Evolutionary conservation across 2,797 vertebrate species (phyloP), one percentile per base, ranked within the genome.

Genomic region (Masticophis lateralis): DNA sequence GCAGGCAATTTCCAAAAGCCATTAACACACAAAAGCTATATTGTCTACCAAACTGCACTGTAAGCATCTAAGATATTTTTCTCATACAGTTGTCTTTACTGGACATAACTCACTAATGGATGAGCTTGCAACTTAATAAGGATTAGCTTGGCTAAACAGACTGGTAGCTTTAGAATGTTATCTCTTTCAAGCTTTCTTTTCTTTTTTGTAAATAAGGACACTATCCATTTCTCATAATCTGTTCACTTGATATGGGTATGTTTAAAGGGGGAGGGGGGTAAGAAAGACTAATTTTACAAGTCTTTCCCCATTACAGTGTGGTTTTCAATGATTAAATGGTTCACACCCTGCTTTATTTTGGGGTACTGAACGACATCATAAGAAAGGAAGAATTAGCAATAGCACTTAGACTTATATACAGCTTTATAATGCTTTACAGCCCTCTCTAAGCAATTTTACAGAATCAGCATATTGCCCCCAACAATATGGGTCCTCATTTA

Each of bases 21-120:
- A 93, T 88, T 83, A 91, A 88, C 90, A 61, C 86, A 91, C 90
- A 93, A 93, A 91, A 93, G 92, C 66, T 61, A 91, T 79, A 93
- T 91, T 93, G 90, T 93, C 90, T 93, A 55, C 87, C 61, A 88
- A 93, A 91, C 66, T 93, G 92, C 92, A 93, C 47, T 86, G 90
- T 93, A 91, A 93, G 92, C 92, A 93, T 93, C 90, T 11, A 55
- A 93, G 83, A 83, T 57, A 91, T 91, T 93, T 87, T 91, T 91
- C 92, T 51, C 87, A 91, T 89, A 89, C 56, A 89, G 57, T 91
- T 93, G 87, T 88, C 90, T 93, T 91, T 93, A 89, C 92, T 91
- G 66, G 57, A 63, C 57, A 61, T 56, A 86, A 61, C 56, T 56
- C 90, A 93, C 87, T 89, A 93, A 93, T 91, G 57, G 92, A 93